phyloP scores from a whole-genome alignment of 2,888 invertebrate species.

The Watsonalla binaria region DNA sequence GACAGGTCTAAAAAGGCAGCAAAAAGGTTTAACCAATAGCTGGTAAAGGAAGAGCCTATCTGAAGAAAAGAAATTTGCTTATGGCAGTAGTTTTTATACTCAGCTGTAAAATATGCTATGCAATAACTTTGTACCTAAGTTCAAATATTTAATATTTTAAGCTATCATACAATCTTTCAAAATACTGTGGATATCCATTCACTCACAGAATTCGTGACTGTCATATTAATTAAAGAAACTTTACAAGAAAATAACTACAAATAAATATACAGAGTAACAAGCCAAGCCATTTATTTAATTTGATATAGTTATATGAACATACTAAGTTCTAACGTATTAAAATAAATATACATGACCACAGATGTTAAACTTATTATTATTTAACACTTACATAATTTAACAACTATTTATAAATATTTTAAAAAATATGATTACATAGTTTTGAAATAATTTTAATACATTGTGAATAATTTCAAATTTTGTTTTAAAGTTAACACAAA shows the following conservation, averaged over 20 bases:
- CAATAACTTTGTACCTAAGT: no score
- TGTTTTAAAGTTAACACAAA: no score
- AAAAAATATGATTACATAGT: neutral
- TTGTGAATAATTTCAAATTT: no score
- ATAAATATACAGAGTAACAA: constrained; percentile 3
- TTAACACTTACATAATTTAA: neutral
- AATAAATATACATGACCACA: neutral
- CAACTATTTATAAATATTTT: neutral
- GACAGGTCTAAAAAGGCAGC: neutral
- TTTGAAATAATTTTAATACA: no score
- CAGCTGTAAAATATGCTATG: no score
- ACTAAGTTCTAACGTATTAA: constrained; percentile 3
- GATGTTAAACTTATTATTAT: neutral
- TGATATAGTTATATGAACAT: constrained; percentile 15
- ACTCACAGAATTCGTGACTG: no score
- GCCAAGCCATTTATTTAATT: constrained; percentile 32
- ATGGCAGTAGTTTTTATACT: no score
- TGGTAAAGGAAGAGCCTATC: neutral
- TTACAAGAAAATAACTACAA: neutral
- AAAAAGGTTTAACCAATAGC: neutral
- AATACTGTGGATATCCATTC: no score
- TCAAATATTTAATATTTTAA: no score
- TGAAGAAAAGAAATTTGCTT: constrained; percentile 6
- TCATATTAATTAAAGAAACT: no score
- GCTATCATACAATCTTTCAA: no score